Base-by-base conservation (phyloP, 2,797 vertebrate species). In the Alectoris magna region DNA sequence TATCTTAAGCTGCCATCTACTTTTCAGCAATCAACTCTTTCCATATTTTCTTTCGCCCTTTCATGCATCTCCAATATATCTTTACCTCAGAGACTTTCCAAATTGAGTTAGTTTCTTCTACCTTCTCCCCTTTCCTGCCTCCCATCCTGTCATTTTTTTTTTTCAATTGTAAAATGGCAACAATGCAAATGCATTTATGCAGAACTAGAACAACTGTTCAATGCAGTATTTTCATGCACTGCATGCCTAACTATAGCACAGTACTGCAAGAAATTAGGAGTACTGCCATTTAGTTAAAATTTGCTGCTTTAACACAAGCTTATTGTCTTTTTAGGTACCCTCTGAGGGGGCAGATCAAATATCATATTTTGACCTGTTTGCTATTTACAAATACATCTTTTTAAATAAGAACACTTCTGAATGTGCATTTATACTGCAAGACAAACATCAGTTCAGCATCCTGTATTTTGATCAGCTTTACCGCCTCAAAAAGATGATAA, bases 11-110 rank as follows among this genome's bases (percentile, higher is more conserved):
- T 85, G 22, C 36, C 48, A 11, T 38, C 27, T 53, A 39, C 17
- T 46, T 75, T 78, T 72, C 75, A 78, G 24, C 5, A 8, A 55
- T 13, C 14, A 8, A 31, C 11, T 39, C 22, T 64, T 53, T 14
- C 46, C 27, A 26, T n/a, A n/a, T 78, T 81, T 85, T 81, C 18
- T 48, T 72, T 75, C 63, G 56, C 15, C 86, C 89, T 31, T 27
- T 83, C 48, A 43, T 1, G 19, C 31, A 84, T 49, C 59, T 82
- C 34, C 15, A 91, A 1, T 80, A 58, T 31, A 15, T 71, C 60
- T 60, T 18, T 29, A 87, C 18, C 13, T 44, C 46, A 66, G 13
- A 74, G 19, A 74, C 23, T 39, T 67, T 24, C 16, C 38, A 80
- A 41, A 72, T 26, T 8, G 14, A 55, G 14, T 21, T 1, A 41